Evolutionary conservation across 53 echinoderm and acorn worm species (phyloP).

Genomic region (Antedon mediterranea): DNA sequence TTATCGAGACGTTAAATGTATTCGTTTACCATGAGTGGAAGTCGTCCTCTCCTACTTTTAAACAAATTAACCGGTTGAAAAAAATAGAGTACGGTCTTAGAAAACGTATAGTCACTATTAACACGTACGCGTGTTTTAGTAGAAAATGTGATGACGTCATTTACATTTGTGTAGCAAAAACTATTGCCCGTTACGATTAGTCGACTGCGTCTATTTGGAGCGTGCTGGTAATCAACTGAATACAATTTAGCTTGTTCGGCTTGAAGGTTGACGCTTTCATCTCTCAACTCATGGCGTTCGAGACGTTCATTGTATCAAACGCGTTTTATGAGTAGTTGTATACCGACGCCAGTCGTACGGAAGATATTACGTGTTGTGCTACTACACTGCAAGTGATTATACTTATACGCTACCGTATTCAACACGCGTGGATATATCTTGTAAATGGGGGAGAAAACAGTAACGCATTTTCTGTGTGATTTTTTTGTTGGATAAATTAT

Average conservation of each 20-base stretch:
- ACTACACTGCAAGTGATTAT: too few relatives aligned
- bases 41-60: too few relatives aligned
- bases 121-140: not conserved
- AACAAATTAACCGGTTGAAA: too few relatives aligned
- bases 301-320: not conserved
- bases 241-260: not conserved
- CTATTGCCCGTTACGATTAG: not conserved
- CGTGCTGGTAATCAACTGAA: not conserved
- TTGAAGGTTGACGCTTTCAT: not conserved
- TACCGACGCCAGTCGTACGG: too few relatives aligned
- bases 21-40: too few relatives aligned
- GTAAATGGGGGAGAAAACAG: not conserved
- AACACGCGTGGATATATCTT: not conserved
- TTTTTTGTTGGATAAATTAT: not conserved
- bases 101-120: not conserved
- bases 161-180: not conserved
- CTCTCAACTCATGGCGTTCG: too few relatives aligned
- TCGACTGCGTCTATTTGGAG: not conserved
- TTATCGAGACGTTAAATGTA: too few relatives aligned
- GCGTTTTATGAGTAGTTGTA: too few relatives aligned
- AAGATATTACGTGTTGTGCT: too few relatives aligned
- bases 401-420: not conserved
- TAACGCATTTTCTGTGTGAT: not conserved
- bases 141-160: not conserved
- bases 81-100: too few relatives aligned